Evolutionary conservation across 2,888 invertebrate species (phyloP).

Genomic region (Pheosia tremula): DNA sequence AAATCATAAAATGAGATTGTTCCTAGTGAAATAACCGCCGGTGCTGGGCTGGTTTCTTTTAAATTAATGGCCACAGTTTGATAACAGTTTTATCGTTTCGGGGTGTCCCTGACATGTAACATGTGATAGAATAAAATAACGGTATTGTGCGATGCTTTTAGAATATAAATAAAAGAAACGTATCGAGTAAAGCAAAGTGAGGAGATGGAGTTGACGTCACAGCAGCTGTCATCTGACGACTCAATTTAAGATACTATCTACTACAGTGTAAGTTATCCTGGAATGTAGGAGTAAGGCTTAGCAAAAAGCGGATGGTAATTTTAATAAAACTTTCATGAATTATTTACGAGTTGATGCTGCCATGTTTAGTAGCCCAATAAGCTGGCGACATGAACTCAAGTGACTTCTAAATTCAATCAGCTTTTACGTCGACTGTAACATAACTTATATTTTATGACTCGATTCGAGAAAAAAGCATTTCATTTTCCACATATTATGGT

Average conservation of each 20-base stretch:
- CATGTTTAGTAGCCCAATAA: not conserved
- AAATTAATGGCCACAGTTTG: not conserved
- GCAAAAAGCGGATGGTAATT: too few relatives aligned
- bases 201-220: too few relatives aligned
- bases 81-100: constrained; percentile 2
- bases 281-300: too few relatives aligned
- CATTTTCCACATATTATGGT: constrained; percentile 1
- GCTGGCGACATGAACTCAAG: not conserved
- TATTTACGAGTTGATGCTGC: too few relatives aligned
- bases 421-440: not conserved
- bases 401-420: not conserved
- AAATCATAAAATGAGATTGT: not conserved
- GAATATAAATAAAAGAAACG: not conserved
- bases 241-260: too few relatives aligned
- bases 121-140: not conserved
- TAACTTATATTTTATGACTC: not conserved
- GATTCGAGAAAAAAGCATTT: constrained; percentile 1
- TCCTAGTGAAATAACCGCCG: not conserved
- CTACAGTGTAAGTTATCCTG: too few relatives aligned
- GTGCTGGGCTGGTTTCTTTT: not conserved
- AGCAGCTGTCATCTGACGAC: too few relatives aligned
- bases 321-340: too few relatives aligned
- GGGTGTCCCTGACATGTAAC: not conserved
- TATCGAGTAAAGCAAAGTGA: too few relatives aligned
- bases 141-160: not conserved